phyloP scores from a whole-genome alignment of 2,888 invertebrate genomes.

The Apamea crenata region DNA sequence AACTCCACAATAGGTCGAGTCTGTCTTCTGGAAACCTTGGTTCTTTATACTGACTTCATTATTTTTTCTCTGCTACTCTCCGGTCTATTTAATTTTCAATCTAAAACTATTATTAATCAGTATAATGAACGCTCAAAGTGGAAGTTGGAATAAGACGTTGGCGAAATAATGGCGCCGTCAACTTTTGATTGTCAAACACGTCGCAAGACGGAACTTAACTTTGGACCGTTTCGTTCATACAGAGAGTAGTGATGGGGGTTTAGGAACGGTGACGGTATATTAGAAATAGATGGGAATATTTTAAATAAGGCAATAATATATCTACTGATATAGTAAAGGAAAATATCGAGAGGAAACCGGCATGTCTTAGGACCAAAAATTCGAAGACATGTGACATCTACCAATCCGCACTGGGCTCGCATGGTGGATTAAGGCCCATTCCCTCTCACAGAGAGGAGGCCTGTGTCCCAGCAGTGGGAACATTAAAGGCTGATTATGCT shows the following conservation, averaged over 20 bases:
- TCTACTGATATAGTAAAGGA: not conserved
- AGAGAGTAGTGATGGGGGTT: constrained; percentile 67
- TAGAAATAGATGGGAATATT: not conserved
- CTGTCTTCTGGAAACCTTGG: not conserved
- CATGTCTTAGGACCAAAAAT: not conserved
- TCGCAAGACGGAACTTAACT: constrained; percentile 78
- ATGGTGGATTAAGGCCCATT: too few species aligned
- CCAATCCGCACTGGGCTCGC: too few species aligned
- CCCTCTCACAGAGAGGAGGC: not conserved
- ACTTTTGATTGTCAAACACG: constrained; percentile 87
- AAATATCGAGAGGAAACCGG: not conserved
- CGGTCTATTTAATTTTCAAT: constrained; percentile 47
- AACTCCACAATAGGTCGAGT: not conserved
- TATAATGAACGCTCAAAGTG: constrained; percentile 53
- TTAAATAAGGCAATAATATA: not conserved
- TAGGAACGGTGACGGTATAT: not conserved
- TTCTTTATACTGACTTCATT: not conserved
- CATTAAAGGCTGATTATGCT: too few species aligned
- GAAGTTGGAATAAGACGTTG: constrained; percentile 75
- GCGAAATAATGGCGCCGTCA: constrained; percentile 80
- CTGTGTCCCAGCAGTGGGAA: not conserved
- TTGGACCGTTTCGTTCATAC: constrained; percentile 76
- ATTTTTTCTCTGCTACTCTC: not conserved
- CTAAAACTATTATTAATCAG: constrained; percentile 56
- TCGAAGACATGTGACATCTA: not conserved